phyloP scores from a whole-genome alignment of 1,140 invertebrate species.

The Mizuhopecten yessoensis region DNA sequence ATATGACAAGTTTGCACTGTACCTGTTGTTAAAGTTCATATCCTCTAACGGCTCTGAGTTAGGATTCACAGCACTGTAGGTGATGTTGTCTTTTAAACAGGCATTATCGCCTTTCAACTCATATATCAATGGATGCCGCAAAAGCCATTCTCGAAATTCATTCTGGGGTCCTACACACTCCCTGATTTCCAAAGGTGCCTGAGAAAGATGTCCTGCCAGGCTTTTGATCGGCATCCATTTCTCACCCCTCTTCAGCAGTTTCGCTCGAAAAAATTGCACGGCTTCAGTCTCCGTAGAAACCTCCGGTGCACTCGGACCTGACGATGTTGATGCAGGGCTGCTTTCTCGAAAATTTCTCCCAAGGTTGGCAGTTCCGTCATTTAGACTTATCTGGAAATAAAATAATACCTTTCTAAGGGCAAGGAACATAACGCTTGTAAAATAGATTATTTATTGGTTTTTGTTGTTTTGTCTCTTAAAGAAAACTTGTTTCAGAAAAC shows the following conservation, averaged over 20 bases:
- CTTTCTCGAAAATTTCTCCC: conserved; percentile 79
- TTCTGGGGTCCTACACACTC: conserved; percentile 84
- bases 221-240: conserved; percentile 83
- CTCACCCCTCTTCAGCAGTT: conserved; percentile 81
- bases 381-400: conserved; percentile 74
- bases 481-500: too few species aligned
- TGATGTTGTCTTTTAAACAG: conserved; percentile 81
- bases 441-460: too few species aligned
- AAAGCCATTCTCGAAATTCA: conserved; percentile 82
- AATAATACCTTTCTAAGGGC: background rate
- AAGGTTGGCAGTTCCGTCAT: conserved; percentile 80
- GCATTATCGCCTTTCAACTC: conserved; percentile 82
- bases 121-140: conserved; percentile 83
- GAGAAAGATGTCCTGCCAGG: conserved; percentile 84
- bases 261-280: conserved; percentile 83
- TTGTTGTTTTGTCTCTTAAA: too few species aligned
- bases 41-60: conserved; percentile 74
- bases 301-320: conserved; percentile 73
- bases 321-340: conserved; percentile 77
- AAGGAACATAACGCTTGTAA: background rate
- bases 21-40: conserved; percentile 62
- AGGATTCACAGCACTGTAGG: conserved; percentile 78
- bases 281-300: conserved; percentile 83
- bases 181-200: conserved; percentile 82
- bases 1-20: conserved; percentile 48